Evolutionary conservation across 2,797 vertebrate species (phyloP), one percentile per base, ranked within the genome.

Genomic region (Molossus alvarezi): DNA sequence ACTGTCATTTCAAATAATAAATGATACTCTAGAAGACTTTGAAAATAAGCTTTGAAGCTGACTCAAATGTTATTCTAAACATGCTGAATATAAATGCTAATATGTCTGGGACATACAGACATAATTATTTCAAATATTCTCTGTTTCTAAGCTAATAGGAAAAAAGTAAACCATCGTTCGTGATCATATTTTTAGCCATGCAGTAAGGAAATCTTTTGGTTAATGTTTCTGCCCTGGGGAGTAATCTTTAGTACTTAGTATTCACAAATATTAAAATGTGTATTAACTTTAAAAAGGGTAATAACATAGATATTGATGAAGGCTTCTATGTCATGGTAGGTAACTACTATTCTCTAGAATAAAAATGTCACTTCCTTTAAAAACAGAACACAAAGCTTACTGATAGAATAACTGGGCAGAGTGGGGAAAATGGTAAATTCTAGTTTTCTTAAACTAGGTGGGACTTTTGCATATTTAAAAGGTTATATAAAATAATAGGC

Each of bases 11-110:
- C 20, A 75, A 84, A n/a, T 91, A 89, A 83, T 23, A 94, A 64
- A 94, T 83, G 27, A 29, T 69, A 83, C 71, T 84, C n/a, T 13
- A 57, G 48, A 37, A 91, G 64, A 83, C 37, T 33, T 96, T 95
- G 58, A 97, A 95, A 83, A 89, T 81, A 55, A 95, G 17, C 27
- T 55, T 95, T 91, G 48, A 93, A 81, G n/a, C 69, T 62, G 41
- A 92, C 21, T 62, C 58, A 77, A 92, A 86, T 48, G 86, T 45
- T 90, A 33, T 86, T 83, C 51, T 76, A 76, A 90, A 81, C 25
- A 71, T 23, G 6, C 58, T 88, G 41, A 77, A 65, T 71, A 76
- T 33, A 60, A 72, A 25, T 17, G 27, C 33, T 69, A 33, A n/a
- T 18, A 51, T 87, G 1, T 51, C 62, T 93, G 53, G 25, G 20